These are phyloP conservation scores for Laterallus jamaicensis DNA, from an alignment of 2,113 vertebrate species.

Conservation along the genomic window DNA sequence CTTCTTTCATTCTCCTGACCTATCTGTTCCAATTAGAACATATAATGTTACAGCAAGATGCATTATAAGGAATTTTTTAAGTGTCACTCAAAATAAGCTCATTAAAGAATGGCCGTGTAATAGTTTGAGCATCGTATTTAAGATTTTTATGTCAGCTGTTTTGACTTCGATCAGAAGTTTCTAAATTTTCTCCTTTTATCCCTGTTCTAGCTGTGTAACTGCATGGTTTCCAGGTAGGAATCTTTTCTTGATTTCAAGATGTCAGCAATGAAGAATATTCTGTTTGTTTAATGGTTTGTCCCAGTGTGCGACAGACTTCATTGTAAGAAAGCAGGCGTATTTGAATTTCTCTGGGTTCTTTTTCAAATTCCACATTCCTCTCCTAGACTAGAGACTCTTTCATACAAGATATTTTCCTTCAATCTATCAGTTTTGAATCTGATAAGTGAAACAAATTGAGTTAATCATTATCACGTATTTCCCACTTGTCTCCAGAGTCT, in stretches of 20 bases:
- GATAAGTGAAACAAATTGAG: constrained; percentile 5
- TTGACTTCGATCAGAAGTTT: neutral
- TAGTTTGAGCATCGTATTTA: neutral
- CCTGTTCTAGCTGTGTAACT: neutral
- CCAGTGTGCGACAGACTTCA: neutral
- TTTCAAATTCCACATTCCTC: neutral
- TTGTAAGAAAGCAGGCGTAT: neutral
- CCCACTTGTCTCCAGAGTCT: neutral
- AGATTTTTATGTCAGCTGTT: constrained; percentile 18
- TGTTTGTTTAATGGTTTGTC: constrained; percentile 10
- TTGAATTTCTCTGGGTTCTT: neutral
- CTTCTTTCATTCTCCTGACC: neutral
- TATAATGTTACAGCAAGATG: neutral
- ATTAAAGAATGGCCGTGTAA: neutral
- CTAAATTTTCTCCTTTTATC: constrained; percentile 1
- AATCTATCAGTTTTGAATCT: neutral
- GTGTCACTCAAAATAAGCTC: neutral
- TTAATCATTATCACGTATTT: neutral
- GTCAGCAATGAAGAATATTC: constrained; percentile 26
- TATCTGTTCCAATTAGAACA: neutral
- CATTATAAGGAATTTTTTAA: neutral
- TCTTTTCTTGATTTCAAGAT: constrained; percentile 17
- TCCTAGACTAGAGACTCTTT: neutral
- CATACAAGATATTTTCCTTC: neutral
- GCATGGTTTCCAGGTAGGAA: constrained; percentile 1